Evolutionary conservation across 2,888 invertebrate species (phyloP).

Genomic region (Papilio gigon): DNA sequence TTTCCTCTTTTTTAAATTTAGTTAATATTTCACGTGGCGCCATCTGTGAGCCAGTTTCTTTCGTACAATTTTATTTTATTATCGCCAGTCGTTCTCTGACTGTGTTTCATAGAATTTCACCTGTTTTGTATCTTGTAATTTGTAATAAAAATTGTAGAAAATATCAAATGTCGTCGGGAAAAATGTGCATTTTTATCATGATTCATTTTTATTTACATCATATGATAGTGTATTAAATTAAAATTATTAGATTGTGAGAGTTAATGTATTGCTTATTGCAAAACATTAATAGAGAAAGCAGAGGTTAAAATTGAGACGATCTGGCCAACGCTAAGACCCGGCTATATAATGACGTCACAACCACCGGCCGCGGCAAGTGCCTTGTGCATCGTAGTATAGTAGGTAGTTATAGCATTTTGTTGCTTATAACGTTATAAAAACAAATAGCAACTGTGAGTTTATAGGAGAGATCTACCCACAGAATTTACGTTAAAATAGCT

Average conservation of each 20-base stretch:
- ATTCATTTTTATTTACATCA: too few species aligned
- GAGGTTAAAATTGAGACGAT: conserved; percentile 71
- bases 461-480: too few species aligned
- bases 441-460: too few species aligned
- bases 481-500: too few species aligned
- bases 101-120: conserved; percentile 17
- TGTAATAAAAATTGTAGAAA: not conserved
- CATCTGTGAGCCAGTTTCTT: conserved; percentile 68
- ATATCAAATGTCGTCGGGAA: too few species aligned
- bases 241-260: too few species aligned
- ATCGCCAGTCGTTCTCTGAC: conserved; percentile 41
- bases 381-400: conserved; percentile 46
- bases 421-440: not conserved
- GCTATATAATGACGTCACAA: conserved; percentile 71
- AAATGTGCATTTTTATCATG: too few species aligned
- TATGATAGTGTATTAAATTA: too few species aligned
- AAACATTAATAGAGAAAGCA: conserved; percentile 47
- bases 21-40: conserved; percentile 75
- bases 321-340: conserved; percentile 62
- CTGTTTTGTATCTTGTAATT: not conserved
- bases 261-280: too few species aligned
- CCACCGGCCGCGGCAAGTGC: conserved; percentile 51
- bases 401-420: not conserved
- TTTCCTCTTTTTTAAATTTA: conserved; percentile 70
- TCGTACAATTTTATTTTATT: conserved; percentile 54